phyloP scores from a whole-genome alignment of 1,140 invertebrate species.

The Caligus rogercresseyi region DNA sequence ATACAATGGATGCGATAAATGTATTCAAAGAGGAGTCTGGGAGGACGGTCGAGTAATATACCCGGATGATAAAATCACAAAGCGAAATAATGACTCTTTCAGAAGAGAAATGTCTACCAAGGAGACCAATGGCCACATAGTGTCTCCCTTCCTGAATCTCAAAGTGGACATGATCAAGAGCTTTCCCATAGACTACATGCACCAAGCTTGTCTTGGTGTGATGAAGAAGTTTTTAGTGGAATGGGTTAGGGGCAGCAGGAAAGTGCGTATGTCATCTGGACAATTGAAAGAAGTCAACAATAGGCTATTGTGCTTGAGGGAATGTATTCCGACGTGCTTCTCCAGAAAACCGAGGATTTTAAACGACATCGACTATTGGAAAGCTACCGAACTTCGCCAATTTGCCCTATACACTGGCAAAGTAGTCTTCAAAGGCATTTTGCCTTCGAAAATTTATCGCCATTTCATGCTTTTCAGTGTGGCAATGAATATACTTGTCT shows the following conservation, averaged over 20 bases:
- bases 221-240: slow-evolving; percentile 15
- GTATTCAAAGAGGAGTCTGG: slow-evolving; percentile 14
- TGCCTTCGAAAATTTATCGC: neutral
- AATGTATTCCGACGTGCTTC: slow-evolving; percentile 8
- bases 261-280: neutral
- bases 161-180: slow-evolving; percentile 7
- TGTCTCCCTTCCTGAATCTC: slow-evolving; percentile 6
- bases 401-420: slow-evolving; percentile 19
- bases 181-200: slow-evolving; percentile 19
- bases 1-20: slow-evolving; percentile 18
- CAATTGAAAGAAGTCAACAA: slow-evolving; percentile 7
- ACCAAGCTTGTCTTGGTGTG: slow-evolving; percentile 12
- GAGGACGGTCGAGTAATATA: slow-evolving; percentile 3
- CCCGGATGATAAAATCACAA: neutral
- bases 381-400: slow-evolving; percentile 18
- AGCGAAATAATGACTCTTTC: slow-evolving; percentile 16
- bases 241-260: slow-evolving; percentile 15
- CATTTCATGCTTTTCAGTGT: slow-evolving; percentile 16
- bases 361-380: slow-evolving; percentile 14
- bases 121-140: neutral
- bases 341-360: slow-evolving; percentile 16
- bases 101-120: neutral
- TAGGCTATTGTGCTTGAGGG: neutral
- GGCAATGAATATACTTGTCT: slow-evolving; percentile 8
- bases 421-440: slow-evolving; percentile 7